Percentiles rank a stretch among this genome's conserved stretches.
These are phyloP conservation scores for Acronicta alni DNA, from an alignment of 2,888 invertebrate genomes.

Conservation along the genomic window DNA sequence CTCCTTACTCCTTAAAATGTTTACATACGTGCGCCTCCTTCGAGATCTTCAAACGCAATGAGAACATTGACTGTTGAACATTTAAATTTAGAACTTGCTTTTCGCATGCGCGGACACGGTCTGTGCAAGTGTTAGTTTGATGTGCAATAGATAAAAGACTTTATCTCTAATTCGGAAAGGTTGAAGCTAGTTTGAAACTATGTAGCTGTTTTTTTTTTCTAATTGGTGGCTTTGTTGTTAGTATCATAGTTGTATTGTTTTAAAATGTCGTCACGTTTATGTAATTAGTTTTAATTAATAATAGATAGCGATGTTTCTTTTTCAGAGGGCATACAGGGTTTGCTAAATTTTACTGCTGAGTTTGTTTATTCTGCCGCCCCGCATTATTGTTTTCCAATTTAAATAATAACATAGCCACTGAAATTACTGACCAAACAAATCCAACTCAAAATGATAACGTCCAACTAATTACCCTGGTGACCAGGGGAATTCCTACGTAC, in stretches of 20 bases:
- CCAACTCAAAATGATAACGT: too few relatives aligned
- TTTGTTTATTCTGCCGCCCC: too few relatives aligned
- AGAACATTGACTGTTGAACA: constrained; percentile 50
- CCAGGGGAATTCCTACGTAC: too few relatives aligned
- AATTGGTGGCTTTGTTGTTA: constrained; percentile 17
- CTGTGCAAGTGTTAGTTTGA: constrained; percentile 12
- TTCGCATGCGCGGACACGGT: constrained; percentile 39
- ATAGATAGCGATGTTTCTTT: too few relatives aligned
- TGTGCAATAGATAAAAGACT: constrained; percentile 2
- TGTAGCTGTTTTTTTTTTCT: constrained; percentile 2
- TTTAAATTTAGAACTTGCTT: constrained; percentile 57
- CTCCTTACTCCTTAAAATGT: constrained; percentile 32
- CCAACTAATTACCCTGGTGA: too few relatives aligned
- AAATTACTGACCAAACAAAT: too few relatives aligned
- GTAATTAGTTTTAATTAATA: too few relatives aligned
- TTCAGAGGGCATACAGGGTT: too few relatives aligned
- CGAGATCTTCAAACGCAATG: constrained; percentile 35
- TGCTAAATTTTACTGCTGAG: too few relatives aligned
- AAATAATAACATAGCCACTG: too few relatives aligned
- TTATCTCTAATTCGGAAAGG: background rate
- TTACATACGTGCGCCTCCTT: constrained; percentile 44
- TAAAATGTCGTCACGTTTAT: constrained; percentile 19
- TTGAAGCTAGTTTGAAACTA: constrained; percentile 10
- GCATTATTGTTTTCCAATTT: too few relatives aligned
- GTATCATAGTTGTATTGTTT: background rate